Percentiles rank a stretch among this genome's conserved stretches.
Conservation (phyloP, 2,888 invertebrate genomes). For the Eurytoma californica region DNA sequence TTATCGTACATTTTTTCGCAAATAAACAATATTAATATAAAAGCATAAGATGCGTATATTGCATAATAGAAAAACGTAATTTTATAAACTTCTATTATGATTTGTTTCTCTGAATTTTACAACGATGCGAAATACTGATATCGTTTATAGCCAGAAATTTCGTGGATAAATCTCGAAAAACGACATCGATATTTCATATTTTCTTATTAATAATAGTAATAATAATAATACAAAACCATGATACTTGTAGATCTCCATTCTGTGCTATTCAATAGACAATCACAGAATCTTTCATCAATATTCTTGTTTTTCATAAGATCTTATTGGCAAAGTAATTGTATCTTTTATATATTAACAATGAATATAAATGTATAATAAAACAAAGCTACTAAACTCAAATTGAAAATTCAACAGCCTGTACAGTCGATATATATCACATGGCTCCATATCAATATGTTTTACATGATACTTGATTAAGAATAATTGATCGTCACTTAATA, state of each 20-base stretch:
- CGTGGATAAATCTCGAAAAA: too few species aligned
- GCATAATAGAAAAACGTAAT: conserved; percentile 39
- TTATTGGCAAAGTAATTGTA: conserved; percentile 43
- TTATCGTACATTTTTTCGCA: conserved; percentile 15
- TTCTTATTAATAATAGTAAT: too few species aligned
- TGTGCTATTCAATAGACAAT: conserved; percentile 35
- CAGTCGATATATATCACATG: conserved; percentile 61
- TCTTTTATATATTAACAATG: conserved; percentile 41
- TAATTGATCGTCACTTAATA: conserved; percentile 25
- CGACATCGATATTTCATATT: too few species aligned
- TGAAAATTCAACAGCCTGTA: conserved; percentile 62
- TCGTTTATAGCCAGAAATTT: too few species aligned
- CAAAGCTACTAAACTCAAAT: conserved; percentile 57
- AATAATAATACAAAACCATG: conserved; percentile 28
- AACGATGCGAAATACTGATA: conserved; percentile 21
- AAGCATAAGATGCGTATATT: conserved; percentile 39
- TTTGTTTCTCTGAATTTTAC: conserved; percentile 28
- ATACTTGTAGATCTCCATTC: conserved; percentile 26
- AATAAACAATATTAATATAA: conserved; percentile 49
- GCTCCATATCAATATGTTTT: conserved; percentile 47
- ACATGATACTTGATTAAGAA: conserved; percentile 53
- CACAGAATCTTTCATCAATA: conserved; percentile 30
- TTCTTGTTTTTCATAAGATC: conserved; percentile 33
- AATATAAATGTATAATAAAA: conserved; percentile 60
- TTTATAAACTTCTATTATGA: conserved; percentile 7